Percentiles rank a stretch among this genome's conserved stretches.
These are phyloP conservation scores for Caenorhabditis brenneri DNA, from an alignment of 1,140 invertebrate species.

Conservation along the genomic window DNA sequence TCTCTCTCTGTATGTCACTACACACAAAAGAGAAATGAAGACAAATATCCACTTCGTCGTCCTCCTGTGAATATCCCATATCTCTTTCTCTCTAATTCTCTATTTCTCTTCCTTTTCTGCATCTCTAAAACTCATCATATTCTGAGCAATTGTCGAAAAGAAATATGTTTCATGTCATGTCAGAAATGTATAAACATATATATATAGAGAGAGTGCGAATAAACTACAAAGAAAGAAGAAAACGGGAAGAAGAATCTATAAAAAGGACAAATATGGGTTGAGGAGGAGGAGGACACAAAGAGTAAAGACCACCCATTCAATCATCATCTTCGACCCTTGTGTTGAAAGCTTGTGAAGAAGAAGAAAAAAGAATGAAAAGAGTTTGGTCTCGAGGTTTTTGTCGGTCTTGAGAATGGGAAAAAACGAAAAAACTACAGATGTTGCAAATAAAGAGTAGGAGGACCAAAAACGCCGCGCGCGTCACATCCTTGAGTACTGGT, in stretches of 20 bases:
- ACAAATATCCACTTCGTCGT: background rate
- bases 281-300: background rate
- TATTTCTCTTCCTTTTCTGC: background rate
- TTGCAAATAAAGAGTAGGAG: background rate
- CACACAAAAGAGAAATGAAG: constrained; percentile 29
- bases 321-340: background rate
- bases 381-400: background rate
- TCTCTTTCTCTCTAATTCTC: background rate
- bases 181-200: constrained; percentile 14
- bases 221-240: background rate
- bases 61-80: background rate
- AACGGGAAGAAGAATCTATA: background rate
- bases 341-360: background rate
- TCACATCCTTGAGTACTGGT: constrained; percentile 16
- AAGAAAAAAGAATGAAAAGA: background rate
- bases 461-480: background rate
- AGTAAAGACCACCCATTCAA: constrained; percentile 17
- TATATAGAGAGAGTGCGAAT: background rate
- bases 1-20: background rate
- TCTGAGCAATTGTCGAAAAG: background rate
- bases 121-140: no score
- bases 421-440: constrained; percentile 25
- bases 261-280: constrained; percentile 27
- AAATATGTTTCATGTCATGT: constrained; percentile 16
- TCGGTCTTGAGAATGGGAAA: background rate